These are phyloP conservation scores for Rhincodon typus DNA, from an alignment of 2,797 vertebrate genomes.

Conservation along the genomic window DNA sequence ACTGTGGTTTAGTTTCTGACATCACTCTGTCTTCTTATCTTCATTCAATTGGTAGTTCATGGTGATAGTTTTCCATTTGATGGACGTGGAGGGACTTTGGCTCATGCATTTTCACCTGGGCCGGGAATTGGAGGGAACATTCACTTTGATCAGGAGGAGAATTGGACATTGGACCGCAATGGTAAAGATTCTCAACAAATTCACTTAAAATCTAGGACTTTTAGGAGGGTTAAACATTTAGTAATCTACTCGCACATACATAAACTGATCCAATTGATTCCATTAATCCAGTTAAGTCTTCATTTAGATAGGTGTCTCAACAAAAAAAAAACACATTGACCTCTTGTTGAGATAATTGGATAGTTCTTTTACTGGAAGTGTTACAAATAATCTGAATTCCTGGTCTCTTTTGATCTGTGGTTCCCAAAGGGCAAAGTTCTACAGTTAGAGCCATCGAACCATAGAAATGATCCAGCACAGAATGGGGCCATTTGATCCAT, in stretches of 20 bases:
- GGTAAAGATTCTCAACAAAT: conserved; percentile 27
- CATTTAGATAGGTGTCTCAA: neutral
- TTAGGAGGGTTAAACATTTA: neutral
- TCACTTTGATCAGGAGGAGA: conserved; percentile 43
- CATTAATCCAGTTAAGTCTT: neutral
- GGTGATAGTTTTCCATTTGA: conserved; percentile 39
- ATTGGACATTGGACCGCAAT: conserved; percentile 33
- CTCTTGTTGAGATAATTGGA: neutral
- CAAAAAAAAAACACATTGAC: neutral
- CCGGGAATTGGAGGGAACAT: conserved; percentile 36
- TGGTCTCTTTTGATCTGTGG: neutral
- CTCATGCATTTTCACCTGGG: conserved; percentile 38
- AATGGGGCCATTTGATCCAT: no score
- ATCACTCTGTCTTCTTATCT: conserved; percentile 26
- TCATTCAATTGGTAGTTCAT: conserved; percentile 36
- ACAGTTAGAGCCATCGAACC: no score
- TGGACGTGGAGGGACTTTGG: conserved; percentile 10
- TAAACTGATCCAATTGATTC: neutral
- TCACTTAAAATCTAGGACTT: neutral
- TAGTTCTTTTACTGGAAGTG: neutral
- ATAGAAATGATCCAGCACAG: no score
- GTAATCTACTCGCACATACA: neutral
- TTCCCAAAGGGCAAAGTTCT: neutral
- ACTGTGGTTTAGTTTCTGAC: neutral
- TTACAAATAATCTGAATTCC: neutral